A percentile compares a stretch with the other conserved stretches of the same genome.
Conservation (phyloP, 92 coral and sea anemone species). For the Zoanthus sansibaricus region DNA sequence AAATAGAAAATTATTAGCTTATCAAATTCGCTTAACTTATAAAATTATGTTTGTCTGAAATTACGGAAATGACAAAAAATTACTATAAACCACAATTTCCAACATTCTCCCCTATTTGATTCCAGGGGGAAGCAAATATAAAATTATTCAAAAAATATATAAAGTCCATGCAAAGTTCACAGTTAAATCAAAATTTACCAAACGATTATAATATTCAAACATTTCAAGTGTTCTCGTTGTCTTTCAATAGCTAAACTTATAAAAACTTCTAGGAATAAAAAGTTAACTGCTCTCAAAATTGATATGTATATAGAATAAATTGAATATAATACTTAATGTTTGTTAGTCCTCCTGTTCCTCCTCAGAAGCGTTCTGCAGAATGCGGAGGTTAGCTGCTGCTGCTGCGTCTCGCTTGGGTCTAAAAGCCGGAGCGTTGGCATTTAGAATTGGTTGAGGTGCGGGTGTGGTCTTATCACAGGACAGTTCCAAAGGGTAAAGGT, state of each 20-base stretch:
- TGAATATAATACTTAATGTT: neutral
- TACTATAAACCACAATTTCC: conserved; percentile 2
- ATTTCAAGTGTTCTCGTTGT: neutral
- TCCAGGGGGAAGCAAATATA: conserved; percentile 18
- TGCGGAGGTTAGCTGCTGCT: conserved; percentile 38
- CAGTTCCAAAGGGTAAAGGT: conserved; percentile 48
- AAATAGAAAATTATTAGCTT: neutral
- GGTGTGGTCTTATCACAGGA: conserved; percentile 10
- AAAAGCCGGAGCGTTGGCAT: conserved; percentile 25
- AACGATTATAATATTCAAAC: neutral
- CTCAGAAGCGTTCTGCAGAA: neutral
- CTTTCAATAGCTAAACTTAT: neutral
- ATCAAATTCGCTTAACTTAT: neutral
- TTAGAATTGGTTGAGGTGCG: neutral
- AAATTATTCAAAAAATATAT: conserved; percentile 16
- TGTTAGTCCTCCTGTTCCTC: conserved; percentile 9
- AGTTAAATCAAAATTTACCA: neutral
- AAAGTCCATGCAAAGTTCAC: neutral
- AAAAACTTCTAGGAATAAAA: neutral
- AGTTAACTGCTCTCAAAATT: neutral
- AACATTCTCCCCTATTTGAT: conserved; percentile 18
- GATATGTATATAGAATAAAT: neutral
- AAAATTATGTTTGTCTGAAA: neutral
- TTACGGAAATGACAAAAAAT: neutral
- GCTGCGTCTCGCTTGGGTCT: conserved; percentile 56